These are phyloP conservation scores for Hydropsyche tenuis DNA, from an alignment of 1,140 invertebrate genomes.

Conservation along the genomic window DNA sequence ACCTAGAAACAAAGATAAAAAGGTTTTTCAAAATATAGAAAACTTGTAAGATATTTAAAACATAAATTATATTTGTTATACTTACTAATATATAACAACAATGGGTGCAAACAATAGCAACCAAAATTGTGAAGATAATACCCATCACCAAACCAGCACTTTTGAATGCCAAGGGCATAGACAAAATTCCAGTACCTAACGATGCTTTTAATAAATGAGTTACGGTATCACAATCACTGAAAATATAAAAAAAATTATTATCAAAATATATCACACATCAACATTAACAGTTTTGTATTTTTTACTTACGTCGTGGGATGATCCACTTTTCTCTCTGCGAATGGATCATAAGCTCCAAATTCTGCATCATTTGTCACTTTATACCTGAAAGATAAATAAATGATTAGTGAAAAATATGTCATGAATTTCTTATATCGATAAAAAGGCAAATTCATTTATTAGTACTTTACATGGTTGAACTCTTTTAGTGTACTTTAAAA, in stretches of 20 bases:
- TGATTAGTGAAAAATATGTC: not conserved
- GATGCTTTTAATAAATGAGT: conserved; percentile 88
- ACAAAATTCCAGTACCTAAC: conserved; percentile 89
- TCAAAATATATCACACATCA: no score
- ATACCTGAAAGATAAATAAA: conserved; percentile 63
- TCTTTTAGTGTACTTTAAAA: no score
- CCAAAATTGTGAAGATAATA: conserved; percentile 78
- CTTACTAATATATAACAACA: conserved; percentile 85
- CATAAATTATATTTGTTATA: conserved; percentile 51
- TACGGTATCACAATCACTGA: conserved; percentile 81
- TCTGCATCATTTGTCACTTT: conserved; percentile 66
- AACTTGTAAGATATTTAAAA: not conserved
- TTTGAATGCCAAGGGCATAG: conserved; percentile 87
- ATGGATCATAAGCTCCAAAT: conserved; percentile 72
- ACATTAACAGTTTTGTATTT: no score
- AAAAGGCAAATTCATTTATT: no score
- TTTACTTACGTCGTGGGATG: conserved; percentile 82
- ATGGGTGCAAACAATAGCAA: conserved; percentile 84
- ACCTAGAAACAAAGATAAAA: conserved; percentile 63
- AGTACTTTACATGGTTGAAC: no score
- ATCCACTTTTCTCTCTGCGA: conserved; percentile 71
- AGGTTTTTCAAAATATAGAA: no score
- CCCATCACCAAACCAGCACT: conserved; percentile 79
- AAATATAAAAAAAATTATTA: conserved; percentile 48
- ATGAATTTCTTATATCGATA: not conserved